Base-by-base conservation (phyloP, 1,140 invertebrate genomes). In the Sinonovacula constricta region DNA sequence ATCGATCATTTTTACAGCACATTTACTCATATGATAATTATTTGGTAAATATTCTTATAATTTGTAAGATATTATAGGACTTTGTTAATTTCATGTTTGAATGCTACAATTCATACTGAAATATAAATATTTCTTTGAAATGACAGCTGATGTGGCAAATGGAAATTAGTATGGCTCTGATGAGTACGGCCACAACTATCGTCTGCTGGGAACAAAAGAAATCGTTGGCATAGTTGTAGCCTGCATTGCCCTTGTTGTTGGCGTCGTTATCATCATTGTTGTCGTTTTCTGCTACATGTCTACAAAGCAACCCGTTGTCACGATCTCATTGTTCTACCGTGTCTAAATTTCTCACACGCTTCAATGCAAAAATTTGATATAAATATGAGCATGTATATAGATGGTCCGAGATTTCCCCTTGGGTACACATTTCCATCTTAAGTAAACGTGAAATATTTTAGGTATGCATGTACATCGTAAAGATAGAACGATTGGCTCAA, bases 151-250 rank as follows among this genome's bases (percentile, higher is more conserved):
- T 2, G 67, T 65, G 22, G 59, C 30, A 15, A 53, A 69, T 33
- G 75, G 24, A n/a, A 78, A 45, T 45, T 65, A 70, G 34, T 51
- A 69, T 28, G n/a, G n/a, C 1, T 78, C 65, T 65, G 75, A 68
- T 54, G 57, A 69, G 15, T 78, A 78, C 39, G 75, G 75, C 26
- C 70, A 78, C 31, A 70, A 62, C 33, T 69, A 78, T 36, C 66
- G 66, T n/a, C 56, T 70, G 18, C 75, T 78, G 2, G 75, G 66
- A n/a, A 78, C 75, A 12, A 78, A 69, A 36, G 75, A 78, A n/a
- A 78, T 78, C 26, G 67, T 59, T 28, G 66, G 56, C 1, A 78
- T 78, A 31, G 49, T 78, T 34, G 75, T 15, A 12, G 75, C 56
- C 4, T 51, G 39, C 36, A 69, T 78, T 14, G 75, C 65, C 22